Evolutionary conservation across 2,797 vertebrate genomes (phyloP).

Genomic region (Sebastes vulpes): DNA sequence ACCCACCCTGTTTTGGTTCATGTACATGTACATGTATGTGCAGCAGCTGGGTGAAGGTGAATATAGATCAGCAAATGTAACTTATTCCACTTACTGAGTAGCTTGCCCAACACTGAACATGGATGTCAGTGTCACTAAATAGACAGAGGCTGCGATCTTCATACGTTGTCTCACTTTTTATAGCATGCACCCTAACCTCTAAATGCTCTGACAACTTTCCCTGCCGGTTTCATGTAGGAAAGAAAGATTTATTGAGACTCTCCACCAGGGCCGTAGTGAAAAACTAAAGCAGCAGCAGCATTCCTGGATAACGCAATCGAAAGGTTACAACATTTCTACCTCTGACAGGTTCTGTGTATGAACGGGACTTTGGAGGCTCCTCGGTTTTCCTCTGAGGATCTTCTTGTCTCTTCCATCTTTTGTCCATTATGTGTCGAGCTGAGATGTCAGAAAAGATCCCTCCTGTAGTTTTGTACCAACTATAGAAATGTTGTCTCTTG

Average conservation of each 20-base stretch:
- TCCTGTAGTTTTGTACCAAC: not conserved
- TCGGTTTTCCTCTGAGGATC: slow-evolving; percentile 33
- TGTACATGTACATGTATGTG: too few relatives aligned
- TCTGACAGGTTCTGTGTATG: slow-evolving; percentile 28
- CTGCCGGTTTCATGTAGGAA: not conserved
- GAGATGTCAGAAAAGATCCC: slow-evolving; percentile 7
- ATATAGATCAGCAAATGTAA: too few relatives aligned
- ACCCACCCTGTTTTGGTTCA: too few relatives aligned
- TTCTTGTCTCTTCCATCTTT: slow-evolving; percentile 39
- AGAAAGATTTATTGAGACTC: slow-evolving; percentile 15
- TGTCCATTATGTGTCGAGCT: slow-evolving; percentile 24
- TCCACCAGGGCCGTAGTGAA: not conserved
- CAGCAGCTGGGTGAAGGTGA: too few relatives aligned
- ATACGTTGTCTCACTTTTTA: not conserved
- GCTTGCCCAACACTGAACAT: not conserved
- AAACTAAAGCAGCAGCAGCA: slow-evolving; percentile 6
- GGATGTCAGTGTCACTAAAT: not conserved
- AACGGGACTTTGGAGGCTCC: not conserved
- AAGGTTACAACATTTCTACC: slow-evolving; percentile 45
- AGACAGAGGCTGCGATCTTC: not conserved
- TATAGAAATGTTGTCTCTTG: slow-evolving; percentile 7
- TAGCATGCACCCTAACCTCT: not conserved
- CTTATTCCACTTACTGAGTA: too few relatives aligned
- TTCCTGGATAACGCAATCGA: slow-evolving; percentile 19
- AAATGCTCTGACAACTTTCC: not conserved